Evolutionary conservation across 1,140 invertebrate genomes (phyloP).

Genomic region (Coptotermes formosanus): DNA sequence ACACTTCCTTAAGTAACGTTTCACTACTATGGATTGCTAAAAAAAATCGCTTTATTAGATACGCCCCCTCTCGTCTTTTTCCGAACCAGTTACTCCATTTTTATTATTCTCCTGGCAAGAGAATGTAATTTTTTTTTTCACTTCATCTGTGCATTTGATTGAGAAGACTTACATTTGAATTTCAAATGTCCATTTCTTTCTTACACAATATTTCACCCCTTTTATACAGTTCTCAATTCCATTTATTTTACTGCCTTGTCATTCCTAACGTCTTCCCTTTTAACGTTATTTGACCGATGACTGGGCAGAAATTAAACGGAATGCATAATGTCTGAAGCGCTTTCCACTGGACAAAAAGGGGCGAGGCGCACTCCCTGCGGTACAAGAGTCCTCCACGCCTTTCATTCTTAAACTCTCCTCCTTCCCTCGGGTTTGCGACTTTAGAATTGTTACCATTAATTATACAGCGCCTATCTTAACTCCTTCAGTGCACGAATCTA

Average conservation of each 20-base stretch:
- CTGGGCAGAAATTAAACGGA: neutral
- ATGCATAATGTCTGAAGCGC: neutral
- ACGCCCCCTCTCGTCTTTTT: neutral
- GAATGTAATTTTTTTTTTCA: neutral
- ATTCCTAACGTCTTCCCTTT: neutral
- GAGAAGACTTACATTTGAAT: constrained; percentile 10
- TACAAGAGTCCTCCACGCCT: too few species aligned
- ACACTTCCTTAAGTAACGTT: neutral
- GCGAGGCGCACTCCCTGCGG: too few species aligned
- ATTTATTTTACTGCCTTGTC: neutral
- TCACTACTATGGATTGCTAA: neutral
- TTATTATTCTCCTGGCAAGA: neutral
- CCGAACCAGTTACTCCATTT: neutral
- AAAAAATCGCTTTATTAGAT: neutral
- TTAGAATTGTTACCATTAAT: too few species aligned
- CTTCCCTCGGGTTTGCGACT: too few species aligned
- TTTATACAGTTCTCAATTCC: neutral
- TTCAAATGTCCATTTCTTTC: neutral
- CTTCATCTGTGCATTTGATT: constrained; percentile 16
- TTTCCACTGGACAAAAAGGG: too few species aligned
- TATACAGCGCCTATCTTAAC: too few species aligned
- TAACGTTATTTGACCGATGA: neutral
- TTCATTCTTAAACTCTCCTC: too few species aligned
- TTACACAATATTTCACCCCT: neutral
- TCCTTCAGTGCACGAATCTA: too few species aligned